These are phyloP conservation scores for Rynchops niger DNA, from an alignment of 2,113 vertebrate genomes.

Conservation along the genomic window DNA sequence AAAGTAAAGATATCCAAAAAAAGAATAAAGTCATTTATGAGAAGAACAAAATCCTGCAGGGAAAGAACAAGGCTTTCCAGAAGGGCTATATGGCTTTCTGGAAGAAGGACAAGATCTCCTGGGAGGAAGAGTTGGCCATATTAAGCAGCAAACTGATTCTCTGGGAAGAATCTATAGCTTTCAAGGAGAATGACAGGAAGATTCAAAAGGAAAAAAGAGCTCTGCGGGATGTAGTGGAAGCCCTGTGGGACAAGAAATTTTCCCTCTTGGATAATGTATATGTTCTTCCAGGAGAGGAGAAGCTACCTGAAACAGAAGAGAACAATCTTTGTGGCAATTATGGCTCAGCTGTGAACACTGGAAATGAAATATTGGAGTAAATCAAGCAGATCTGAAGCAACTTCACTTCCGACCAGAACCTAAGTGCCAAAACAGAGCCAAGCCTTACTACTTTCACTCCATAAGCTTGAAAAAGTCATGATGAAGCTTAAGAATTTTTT, in stretches of 20 bases:
- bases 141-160: neutral
- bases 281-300: neutral
- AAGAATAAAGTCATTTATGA: neutral
- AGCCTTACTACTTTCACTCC: neutral
- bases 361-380: neutral
- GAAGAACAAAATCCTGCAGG: neutral
- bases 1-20: neutral
- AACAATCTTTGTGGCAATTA: neutral
- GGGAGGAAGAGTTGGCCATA: neutral
- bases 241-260: neutral
- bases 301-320: neutral
- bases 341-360: neutral
- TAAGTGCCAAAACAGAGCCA: neutral
- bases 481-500: neutral
- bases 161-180: neutral
- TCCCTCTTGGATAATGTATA: neutral
- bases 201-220: neutral
- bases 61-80: neutral
- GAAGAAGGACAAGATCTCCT: conserved; percentile 11
- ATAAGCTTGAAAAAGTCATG: neutral
- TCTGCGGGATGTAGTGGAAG: neutral
- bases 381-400: neutral
- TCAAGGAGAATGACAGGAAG: neutral
- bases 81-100: neutral
- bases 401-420: neutral